Conservation (phyloP, 92 coral and sea anemone species). For the Zoanthus solanderi region DNA sequence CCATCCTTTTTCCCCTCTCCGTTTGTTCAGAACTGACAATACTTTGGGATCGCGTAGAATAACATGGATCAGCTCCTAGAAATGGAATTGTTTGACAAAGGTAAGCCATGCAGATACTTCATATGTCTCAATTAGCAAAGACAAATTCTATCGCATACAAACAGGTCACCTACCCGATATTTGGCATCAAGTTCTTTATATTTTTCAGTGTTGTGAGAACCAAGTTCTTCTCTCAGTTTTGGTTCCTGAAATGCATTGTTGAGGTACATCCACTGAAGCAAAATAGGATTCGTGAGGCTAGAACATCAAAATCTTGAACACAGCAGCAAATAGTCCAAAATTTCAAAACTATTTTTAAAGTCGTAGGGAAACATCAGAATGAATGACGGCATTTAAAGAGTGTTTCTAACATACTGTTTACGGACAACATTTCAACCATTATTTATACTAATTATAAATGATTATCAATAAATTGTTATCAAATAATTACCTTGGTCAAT, state of each 20-base stretch:
- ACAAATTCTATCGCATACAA: too few relatives aligned
- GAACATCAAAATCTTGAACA: not conserved
- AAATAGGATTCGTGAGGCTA: not conserved
- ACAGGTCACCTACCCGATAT: conserved; percentile 75
- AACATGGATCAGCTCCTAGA: conserved; percentile 77
- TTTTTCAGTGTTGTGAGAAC: conserved; percentile 51
- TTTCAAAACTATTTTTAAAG: too few relatives aligned
- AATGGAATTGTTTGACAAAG: not conserved
- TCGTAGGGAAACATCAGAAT: too few relatives aligned
- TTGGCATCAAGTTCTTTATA: conserved; percentile 76
- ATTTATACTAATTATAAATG: too few relatives aligned
- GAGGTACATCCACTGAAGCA: conserved; percentile 90
- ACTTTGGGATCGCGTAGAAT: conserved; percentile 86
- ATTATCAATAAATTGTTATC: too few relatives aligned
- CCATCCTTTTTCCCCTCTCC: conserved; percentile 93
- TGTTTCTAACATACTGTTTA: too few relatives aligned
- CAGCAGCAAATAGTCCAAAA: too few relatives aligned
- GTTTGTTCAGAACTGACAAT: conserved; percentile 80
- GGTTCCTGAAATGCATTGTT: conserved; percentile 89
- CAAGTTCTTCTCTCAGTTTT: conserved; percentile 53
- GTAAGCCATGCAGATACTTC: not conserved
- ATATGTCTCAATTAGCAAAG: not conserved
- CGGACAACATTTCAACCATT: too few relatives aligned
- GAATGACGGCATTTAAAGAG: too few relatives aligned
- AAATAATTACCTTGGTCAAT: too few relatives aligned